These are phyloP conservation scores for Harpagifer antarcticus DNA, from an alignment of 2,797 vertebrate species.

Conservation along the genomic window DNA sequence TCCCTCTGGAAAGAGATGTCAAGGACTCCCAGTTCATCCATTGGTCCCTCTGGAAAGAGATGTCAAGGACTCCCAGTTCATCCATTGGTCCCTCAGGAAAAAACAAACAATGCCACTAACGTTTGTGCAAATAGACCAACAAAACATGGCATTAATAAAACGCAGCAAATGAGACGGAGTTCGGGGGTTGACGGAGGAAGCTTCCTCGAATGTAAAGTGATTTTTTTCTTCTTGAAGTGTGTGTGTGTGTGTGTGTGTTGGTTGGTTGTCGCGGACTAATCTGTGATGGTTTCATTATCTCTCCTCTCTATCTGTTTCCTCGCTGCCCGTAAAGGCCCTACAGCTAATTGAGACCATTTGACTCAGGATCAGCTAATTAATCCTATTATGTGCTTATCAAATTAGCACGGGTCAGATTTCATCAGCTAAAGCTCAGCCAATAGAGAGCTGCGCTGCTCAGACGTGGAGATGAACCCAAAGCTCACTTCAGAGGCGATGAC, in stretches of 20 bases:
- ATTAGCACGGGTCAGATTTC: conserved; percentile 74
- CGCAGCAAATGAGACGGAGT: conserved; percentile 19
- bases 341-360: conserved; percentile 75
- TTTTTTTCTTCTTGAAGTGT: conserved; percentile 36
- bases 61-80: conserved; percentile 56
- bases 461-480: conserved; percentile 18
- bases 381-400: conserved; percentile 76
- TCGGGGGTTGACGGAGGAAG: conserved; percentile 12
- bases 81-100: conserved; percentile 67
- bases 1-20: conserved; percentile 37
- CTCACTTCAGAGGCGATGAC: conserved; percentile 23
- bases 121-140: conserved; percentile 26
- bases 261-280: conserved; percentile 27
- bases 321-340: conserved; percentile 53
- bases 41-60: conserved; percentile 30
- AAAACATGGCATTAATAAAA: conserved; percentile 34
- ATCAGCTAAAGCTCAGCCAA: conserved; percentile 64
- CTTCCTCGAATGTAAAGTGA: conserved; percentile 25
- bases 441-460: conserved; percentile 26
- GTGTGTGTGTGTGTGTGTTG: conserved; percentile 21
- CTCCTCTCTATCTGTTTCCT: conserved; percentile 62
- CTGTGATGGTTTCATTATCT: conserved; percentile 67
- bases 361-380: conserved; percentile 78
- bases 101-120: conserved; percentile 10
- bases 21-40: conserved; percentile 53